These are phyloP conservation scores for Drosophila erecta DNA, from an alignment of 1,140 invertebrate species.

Conservation along the genomic window DNA sequence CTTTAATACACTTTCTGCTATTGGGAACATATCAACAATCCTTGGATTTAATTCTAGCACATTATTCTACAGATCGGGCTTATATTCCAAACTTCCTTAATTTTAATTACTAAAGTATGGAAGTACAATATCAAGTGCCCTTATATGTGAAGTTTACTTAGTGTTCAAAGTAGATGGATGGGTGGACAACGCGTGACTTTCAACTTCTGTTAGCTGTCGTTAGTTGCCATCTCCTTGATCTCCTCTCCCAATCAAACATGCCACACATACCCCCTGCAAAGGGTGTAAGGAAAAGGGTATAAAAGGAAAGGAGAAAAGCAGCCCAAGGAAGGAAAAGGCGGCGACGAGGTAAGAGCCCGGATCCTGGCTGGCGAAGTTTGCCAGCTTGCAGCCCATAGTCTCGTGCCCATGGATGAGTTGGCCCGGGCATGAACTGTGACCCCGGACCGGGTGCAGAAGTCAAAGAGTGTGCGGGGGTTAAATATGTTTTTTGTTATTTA, in stretches of 20 bases:
- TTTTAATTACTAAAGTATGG: no score
- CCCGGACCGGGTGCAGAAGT: constrained; percentile 47
- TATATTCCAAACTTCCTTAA: no score
- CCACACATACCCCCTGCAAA: background rate
- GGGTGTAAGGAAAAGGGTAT: background rate
- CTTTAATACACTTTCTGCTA: background rate
- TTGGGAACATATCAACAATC: no score
- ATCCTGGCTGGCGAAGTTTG: constrained; percentile 63
- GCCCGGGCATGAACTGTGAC: constrained; percentile 60
- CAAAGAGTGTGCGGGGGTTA: constrained; percentile 62
- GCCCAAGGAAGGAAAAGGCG: constrained; percentile 30
- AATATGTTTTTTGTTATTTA: constrained; percentile 83
- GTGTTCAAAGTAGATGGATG: no score
- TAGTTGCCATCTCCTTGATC: background rate
- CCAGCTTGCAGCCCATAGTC: constrained; percentile 60
- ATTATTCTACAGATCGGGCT: no score
- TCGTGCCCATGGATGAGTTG: constrained; percentile 53
- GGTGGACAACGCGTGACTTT: no score
- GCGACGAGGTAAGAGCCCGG: constrained; percentile 47
- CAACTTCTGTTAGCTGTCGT: no score
- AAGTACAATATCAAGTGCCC: no score
- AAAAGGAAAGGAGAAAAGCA: constrained; percentile 8
- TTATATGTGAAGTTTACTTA: no score
- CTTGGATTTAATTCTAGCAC: no score
- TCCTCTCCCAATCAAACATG: background rate